These are phyloP conservation scores for Pheosia gnoma DNA, from an alignment of 2,888 invertebrate genomes.

Conservation along the genomic window DNA sequence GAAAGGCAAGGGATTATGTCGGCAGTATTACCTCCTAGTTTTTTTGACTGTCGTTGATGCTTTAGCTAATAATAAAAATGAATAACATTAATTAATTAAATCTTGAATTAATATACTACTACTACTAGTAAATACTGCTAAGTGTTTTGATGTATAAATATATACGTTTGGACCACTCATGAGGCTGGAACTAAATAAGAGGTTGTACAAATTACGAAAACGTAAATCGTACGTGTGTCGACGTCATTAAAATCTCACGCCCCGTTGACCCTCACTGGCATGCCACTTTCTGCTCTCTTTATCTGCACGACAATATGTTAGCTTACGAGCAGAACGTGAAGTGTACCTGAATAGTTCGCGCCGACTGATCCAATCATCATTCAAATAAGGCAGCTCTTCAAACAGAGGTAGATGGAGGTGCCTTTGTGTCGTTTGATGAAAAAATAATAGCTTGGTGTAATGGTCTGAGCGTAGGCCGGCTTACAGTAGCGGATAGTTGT, in stretches of 20 bases:
- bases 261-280: conserved; percentile 41
- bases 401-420: too few relatives aligned
- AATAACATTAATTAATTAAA: neutral
- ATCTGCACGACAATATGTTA: conserved; percentile 11
- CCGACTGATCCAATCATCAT: too few relatives aligned
- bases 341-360: too few relatives aligned
- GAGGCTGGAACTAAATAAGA: conserved; percentile 42
- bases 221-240: conserved; percentile 45
- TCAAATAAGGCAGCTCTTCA: too few relatives aligned
- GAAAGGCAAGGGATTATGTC: neutral
- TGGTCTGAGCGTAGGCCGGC: too few relatives aligned
- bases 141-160: neutral
- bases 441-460: too few relatives aligned
- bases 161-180: neutral
- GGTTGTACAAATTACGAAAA: conserved; percentile 63
- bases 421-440: too few relatives aligned
- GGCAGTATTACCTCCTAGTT: too few relatives aligned
- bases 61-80: neutral
- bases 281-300: conserved; percentile 34
- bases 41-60: too few relatives aligned
- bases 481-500: too few relatives aligned
- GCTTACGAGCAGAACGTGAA: too few relatives aligned
- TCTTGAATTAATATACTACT: too few relatives aligned
- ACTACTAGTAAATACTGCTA: neutral
- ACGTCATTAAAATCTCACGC: conserved; percentile 63